phyloP scores from a whole-genome alignment of 2,888 invertebrate species.

The Atherix ibis region DNA sequence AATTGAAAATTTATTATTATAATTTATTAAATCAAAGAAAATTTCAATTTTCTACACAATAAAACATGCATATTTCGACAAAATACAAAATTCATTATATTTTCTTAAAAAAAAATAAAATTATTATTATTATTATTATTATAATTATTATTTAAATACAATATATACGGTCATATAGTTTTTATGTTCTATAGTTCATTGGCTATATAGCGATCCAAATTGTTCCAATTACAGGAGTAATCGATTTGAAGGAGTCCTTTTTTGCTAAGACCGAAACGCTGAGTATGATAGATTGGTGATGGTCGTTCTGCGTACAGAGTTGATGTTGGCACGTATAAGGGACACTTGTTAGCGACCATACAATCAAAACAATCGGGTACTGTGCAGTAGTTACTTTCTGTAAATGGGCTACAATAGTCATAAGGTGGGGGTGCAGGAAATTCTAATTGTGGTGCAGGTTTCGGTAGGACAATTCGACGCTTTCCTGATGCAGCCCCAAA shows the following conservation, averaged over 20 bases:
- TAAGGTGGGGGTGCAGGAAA: slow-evolving; percentile 28
- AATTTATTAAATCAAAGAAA: too few species aligned
- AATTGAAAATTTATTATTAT: too few species aligned
- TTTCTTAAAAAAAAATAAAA: too few species aligned
- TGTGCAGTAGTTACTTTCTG: slow-evolving; percentile 12
- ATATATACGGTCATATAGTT: too few species aligned
- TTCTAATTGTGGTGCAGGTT: slow-evolving; percentile 23
- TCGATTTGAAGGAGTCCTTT: slow-evolving; percentile 69
- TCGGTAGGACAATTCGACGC: slow-evolving; percentile 23
- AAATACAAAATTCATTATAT: too few species aligned
- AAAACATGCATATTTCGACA: too few species aligned
- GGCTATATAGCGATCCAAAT: slow-evolving; percentile 57
- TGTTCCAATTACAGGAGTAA: slow-evolving; percentile 70
- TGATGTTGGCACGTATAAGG: slow-evolving; percentile 7
- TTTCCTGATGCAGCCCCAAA: slow-evolving; percentile 21
- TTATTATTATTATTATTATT: too few species aligned
- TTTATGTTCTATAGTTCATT: slow-evolving; percentile 32
- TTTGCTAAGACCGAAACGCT: slow-evolving; percentile 53
- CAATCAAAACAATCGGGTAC: slow-evolving; percentile 12
- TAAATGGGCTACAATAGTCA: slow-evolving; percentile 18
- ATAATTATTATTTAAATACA: too few species aligned
- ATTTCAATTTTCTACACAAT: too few species aligned
- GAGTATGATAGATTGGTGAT: slow-evolving; percentile 14
- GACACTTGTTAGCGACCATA: slow-evolving; percentile 3
- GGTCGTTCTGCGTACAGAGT: slow-evolving; percentile 8